Evolutionary conservation across 2,888 invertebrate species (phyloP), one percentile per base, ranked within the genome.

Genomic region (Tiliacea aurago): DNA sequence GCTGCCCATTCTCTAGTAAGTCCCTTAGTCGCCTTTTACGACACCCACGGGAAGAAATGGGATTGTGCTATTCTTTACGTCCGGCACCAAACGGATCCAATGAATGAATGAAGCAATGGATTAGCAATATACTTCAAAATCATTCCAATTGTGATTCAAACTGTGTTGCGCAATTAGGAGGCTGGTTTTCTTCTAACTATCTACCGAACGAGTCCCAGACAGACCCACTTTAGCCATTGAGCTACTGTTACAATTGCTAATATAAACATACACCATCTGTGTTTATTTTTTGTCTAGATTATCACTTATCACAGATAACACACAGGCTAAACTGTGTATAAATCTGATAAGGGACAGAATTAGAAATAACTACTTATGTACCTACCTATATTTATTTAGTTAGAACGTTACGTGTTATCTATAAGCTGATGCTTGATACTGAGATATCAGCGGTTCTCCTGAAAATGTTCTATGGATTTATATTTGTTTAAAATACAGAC

Each of bases 261-360:
- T 18, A 15, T 2, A 51, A 20, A 47, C 20, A n/a, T 10, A 33
- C 33, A 33, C 20, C 20, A 70, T n/a, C 53, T 74, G 62, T 51
- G 23, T 77, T 66, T 72, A n/a, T 71, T 65, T 45, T 45, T 53
- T 18, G 47, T 43, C 13, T 49, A 62, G 56, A 68, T 70, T 68
- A 43, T 33, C 28, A 45, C 4, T 51, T 41, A 37, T 37, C 37
- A 37, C n/a, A 53, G n/a, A 45, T 65, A 70, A 49, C 11, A 64
- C 10, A 58, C 65, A 53, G 61, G 28, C 28, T 49, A 72, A 64
- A 66, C 58, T 59, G 28, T 64, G 33, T 65, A 23, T 53, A 67
- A 65, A 67, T 80, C 56, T 56, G 81, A 80, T 81, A 81, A 81
- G 70, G n/a, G 23, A 23, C 15, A 53, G 20, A 56, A 67, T 68